Conservation (phyloP, 2,797 vertebrate species). For the Peromyscus attwateri region DNA sequence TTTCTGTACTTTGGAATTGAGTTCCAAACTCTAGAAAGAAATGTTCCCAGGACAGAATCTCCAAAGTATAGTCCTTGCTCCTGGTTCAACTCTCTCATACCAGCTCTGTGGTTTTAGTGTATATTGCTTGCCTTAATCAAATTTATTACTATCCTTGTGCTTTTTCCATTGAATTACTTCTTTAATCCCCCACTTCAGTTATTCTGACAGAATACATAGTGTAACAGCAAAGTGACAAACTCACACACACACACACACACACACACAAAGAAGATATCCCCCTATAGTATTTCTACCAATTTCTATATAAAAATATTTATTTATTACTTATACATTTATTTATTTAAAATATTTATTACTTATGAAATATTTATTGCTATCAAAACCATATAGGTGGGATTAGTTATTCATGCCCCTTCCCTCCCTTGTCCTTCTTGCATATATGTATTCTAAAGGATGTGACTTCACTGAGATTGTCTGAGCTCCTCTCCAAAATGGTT, state of each 20-base stretch:
- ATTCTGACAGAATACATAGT: not conserved
- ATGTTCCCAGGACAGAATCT: not conserved
- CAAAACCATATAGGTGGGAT: not conserved
- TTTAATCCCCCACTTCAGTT: not conserved
- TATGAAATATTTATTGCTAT: not conserved
- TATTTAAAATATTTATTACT: not conserved
- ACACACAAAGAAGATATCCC: not conserved
- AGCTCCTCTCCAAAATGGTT: slow-evolving; percentile 21
- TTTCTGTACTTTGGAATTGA: not conserved
- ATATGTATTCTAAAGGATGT: not conserved
- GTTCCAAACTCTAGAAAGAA: not conserved
- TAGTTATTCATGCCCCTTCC: not conserved
- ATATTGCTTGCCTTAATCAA: not conserved
- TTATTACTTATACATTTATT: not conserved
- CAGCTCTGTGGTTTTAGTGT: not conserved
- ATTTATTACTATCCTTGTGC: not conserved
- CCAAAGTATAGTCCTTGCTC: not conserved
- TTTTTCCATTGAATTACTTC: not conserved
- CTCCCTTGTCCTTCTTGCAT: not conserved
- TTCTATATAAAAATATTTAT: not conserved
- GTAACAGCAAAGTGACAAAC: not conserved
- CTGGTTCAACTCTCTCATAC: not conserved
- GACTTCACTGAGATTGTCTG: slow-evolving; percentile 31
- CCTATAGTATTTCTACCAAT: not conserved
- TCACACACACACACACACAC: not conserved